These are phyloP conservation scores for Muricea muricata DNA, from an alignment of 92 coral and sea anemone genomes.

Conservation along the genomic window DNA sequence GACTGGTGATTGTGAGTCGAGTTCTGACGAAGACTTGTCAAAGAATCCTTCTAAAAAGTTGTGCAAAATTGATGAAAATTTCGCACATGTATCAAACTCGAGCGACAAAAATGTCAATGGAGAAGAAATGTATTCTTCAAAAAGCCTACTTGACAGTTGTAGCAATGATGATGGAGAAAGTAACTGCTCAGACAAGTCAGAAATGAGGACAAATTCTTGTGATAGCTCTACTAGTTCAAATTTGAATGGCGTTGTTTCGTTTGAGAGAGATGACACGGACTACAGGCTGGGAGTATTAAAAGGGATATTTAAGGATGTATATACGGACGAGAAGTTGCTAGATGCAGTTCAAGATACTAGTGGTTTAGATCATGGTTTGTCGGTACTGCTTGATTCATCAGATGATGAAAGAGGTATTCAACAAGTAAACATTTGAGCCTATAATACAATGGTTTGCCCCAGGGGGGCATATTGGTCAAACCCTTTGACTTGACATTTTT, in stretches of 20 bases:
- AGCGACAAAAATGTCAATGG: background rate
- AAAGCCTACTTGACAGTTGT: background rate
- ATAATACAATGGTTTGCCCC: background rate
- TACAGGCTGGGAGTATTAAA: background rate
- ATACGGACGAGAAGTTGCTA: constrained; percentile 11
- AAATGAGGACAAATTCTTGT: constrained; percentile 2
- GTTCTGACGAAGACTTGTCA: background rate
- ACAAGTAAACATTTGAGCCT: background rate
- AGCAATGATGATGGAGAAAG: background rate
- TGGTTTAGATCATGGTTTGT: constrained; percentile 41
- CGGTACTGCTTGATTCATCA: constrained; percentile 26
- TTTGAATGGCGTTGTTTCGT: background rate
- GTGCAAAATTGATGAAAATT: background rate
- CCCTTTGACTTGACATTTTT: background rate
- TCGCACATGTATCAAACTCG: background rate
- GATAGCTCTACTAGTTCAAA: background rate
- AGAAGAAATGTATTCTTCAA: background rate
- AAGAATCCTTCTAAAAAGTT: background rate
- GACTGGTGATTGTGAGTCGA: background rate
- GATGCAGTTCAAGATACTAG: constrained; percentile 20
- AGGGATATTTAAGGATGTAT: background rate
- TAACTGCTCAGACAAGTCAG: background rate
- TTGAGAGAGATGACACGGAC: background rate
- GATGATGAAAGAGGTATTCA: background rate
- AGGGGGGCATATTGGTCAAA: background rate